Evolutionary conservation across 2,888 invertebrate genomes (phyloP), one percentile per base, ranked within the genome.

Genomic region (Pheosia tremula): DNA sequence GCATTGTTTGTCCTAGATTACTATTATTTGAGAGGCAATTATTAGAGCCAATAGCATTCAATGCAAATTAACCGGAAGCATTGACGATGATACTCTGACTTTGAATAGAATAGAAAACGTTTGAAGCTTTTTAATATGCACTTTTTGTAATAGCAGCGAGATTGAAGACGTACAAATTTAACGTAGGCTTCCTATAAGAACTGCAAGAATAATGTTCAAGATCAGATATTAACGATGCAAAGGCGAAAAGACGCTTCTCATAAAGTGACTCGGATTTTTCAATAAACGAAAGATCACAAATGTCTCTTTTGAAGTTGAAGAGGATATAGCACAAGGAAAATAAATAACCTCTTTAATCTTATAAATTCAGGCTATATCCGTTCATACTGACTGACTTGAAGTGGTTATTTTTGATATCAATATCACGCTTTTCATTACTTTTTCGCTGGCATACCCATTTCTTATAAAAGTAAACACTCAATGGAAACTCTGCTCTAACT

Each of bases 11-110:
- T 73, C 66, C 63, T 66, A 71, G 61, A 71, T 69, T 66, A 68
- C 58, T 67, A 58, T 66, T 66, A 71, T 69, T 68, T 68, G 64
- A 63, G 63, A 72, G 76, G 68, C 77, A 74, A 78, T 82, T 72
- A 79, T 77, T 77, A 77, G 67, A 69, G 69, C 69, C 78, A 77
- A 76, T 79, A 66, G 74, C 77, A 89, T 88, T 88, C 82, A 88
- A 89, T 89, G 88, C 81, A 84, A 88, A 89, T 88, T 13, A 80
- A 78, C 78, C 83, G 87, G 88, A 88, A 86, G 83, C 74, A 77
- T 71, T 68, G 59, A 62, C 63, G 57, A 65, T 75, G 69, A 68
- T 66, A 62, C 72, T 62, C 47, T 24, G 64, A 68, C 75, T 73
- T 68, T 72, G 64, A 68, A 69, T 64, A 64, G 71, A 61, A 24